Conservation (phyloP, 2,797 vertebrate species). For the Coccyzus lansbergi region DNA sequence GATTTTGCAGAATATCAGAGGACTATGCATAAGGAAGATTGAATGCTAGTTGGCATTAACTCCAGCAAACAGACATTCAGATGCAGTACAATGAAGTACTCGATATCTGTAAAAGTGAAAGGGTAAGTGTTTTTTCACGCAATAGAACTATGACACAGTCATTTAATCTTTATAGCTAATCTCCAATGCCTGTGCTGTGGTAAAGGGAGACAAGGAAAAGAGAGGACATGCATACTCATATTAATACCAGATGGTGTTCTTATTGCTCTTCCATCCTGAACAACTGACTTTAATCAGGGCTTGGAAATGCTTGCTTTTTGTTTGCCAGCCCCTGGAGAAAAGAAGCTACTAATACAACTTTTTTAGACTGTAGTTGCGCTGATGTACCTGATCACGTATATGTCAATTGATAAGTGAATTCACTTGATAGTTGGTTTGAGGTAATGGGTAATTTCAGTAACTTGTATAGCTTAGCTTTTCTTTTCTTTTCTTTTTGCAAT, state of each 20-base stretch:
- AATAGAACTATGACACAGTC: neutral
- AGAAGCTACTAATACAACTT: neutral
- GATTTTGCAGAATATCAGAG: neutral
- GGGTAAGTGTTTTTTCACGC: neutral
- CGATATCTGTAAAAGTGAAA: neutral
- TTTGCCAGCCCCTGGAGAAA: neutral
- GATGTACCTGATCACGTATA: neutral
- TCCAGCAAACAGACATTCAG: neutral
- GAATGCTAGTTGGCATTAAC: neutral
- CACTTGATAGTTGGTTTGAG: neutral
- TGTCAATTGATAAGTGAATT: neutral
- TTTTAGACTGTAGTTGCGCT: neutral
- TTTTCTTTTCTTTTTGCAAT: neutral
- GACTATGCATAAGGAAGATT: neutral
- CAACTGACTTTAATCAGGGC: neutral
- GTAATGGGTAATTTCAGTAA: neutral
- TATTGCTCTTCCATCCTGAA: neutral
- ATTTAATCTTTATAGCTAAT: neutral
- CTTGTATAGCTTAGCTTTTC: neutral
- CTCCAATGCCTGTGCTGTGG: neutral
- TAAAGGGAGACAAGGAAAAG: neutral
- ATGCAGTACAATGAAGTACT: neutral
- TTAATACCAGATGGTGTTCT: neutral
- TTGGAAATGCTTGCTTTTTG: neutral
- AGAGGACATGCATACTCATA: neutral